Percentiles rank a stretch among this genome's conserved stretches.
These are phyloP conservation scores for Brachyhypopomus occidentalis DNA, from an alignment of 2,113 vertebrate species.

Conservation along the genomic window DNA sequence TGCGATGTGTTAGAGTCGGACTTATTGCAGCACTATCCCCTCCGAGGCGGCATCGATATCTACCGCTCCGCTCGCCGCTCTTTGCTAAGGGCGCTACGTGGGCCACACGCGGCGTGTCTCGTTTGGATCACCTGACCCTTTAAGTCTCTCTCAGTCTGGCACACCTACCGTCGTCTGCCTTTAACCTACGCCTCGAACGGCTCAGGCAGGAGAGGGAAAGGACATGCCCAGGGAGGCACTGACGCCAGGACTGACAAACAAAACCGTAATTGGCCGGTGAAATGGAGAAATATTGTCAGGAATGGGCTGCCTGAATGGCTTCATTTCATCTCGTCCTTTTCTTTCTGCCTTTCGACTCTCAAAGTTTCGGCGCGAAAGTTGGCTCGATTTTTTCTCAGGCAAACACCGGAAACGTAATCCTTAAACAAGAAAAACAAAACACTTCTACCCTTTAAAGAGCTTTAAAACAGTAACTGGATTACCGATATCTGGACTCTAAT, in stretches of 20 bases:
- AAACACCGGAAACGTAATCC: too few species aligned
- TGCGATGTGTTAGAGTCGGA: neutral
- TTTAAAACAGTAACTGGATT: constrained; percentile 4
- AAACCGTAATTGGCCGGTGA: neutral
- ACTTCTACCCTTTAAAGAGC: neutral
- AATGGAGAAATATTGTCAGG: neutral
- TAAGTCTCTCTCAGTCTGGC: neutral
- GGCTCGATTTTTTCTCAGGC: neutral
- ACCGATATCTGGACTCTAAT: neutral
- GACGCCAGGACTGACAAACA: neutral
- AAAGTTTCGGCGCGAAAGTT: neutral
- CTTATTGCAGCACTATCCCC: too few species aligned
- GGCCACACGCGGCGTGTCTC: neutral
- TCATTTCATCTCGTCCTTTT: neutral
- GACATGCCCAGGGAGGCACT: neutral
- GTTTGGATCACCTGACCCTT: neutral
- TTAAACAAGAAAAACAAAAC: neutral
- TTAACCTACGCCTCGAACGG: neutral
- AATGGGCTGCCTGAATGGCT: neutral
- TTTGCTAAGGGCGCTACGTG: too few species aligned
- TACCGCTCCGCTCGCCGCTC: neutral
- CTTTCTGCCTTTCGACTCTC: neutral
- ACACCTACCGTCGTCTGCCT: neutral
- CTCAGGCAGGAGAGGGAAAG: neutral
- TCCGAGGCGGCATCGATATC: constrained; percentile 1